Base-by-base conservation (phyloP, 2,888 invertebrate genomes). In the Tolmerus cingulatus region DNA sequence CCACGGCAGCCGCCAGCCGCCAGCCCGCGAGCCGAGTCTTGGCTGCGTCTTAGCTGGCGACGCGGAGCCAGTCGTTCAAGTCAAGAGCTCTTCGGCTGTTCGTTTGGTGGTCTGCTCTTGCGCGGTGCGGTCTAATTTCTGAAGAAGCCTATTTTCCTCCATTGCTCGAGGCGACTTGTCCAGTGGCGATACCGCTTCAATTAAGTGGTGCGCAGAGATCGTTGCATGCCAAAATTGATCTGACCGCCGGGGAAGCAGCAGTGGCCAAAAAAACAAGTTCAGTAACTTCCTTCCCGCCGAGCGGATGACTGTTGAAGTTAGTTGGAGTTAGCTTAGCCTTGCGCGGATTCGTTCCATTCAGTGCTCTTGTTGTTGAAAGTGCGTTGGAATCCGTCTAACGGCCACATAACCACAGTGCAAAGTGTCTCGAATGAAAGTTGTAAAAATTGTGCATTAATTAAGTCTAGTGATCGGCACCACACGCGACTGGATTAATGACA, bases 401-500 rank as follows among this genome's bases (percentile, higher is more conserved):
- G 66, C 43, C 40, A 55, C 27, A 19, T 40, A 81, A 34, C 51
- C 51, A 46, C 51, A 81, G 51, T 81, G 51, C 23, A 81, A 81
- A 81, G 81, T 81, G 81, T 46, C 34, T 55, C 81, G 81, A 81
- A 81, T 81, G 81, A 55, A 55, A 55, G 27, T 81, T 55, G 23
- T 55, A 55, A 78, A 46, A 78, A 43, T 78, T 55, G 81, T 81
- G 81, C 81, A 55, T 46, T 81, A 81, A 81, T 55, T 81, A 81
- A 51, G 27, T 16, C 46, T 51, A 23, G 81, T 81, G 81, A 81
- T 81, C 43, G 55, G 55, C 16, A 51, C 43, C 43, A 78, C 16
- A 81, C 51, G 40, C 81, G 81, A 81, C 81, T 81, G 81, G 81
- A 81, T 81, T 81, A 81, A 81, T 81, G 51, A 81, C 55, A 81